Conservation (phyloP, 2,113 vertebrate genomes). For the Pseudopipra pipra region DNA sequence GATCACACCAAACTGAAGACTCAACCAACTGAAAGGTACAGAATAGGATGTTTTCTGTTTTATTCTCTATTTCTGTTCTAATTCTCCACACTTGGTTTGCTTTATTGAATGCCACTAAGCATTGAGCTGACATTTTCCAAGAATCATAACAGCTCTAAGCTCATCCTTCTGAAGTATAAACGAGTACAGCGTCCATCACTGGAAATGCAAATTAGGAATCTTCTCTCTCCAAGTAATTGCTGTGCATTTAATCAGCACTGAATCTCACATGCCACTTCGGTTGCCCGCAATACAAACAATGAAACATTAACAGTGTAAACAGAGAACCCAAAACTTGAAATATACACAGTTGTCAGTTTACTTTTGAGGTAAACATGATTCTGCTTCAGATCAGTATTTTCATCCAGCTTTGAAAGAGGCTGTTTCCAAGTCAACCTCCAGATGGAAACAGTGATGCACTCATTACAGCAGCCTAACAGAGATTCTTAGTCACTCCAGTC, state of each 20-base stretch:
- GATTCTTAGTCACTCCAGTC: not conserved
- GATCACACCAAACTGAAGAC: not conserved
- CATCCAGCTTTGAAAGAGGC: not conserved
- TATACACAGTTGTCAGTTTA: not conserved
- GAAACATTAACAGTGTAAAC: not conserved
- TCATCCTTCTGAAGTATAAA: not conserved
- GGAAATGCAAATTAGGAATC: not conserved
- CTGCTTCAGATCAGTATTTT: not conserved
- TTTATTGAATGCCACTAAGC: conserved; percentile 25
- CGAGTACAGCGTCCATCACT: not conserved
- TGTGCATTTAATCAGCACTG: not conserved
- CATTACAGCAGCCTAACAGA: not conserved
- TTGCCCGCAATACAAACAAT: not conserved
- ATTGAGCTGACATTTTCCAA: conserved; percentile 27
- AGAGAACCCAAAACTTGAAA: not conserved
- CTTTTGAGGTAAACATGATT: not conserved
- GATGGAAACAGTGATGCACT: conserved; percentile 43
- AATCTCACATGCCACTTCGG: not conserved
- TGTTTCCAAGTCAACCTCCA: conserved; percentile 51
- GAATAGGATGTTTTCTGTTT: not conserved
- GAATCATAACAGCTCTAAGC: not conserved
- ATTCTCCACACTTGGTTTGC: conserved; percentile 15
- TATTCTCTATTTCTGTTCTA: conserved; percentile 11
- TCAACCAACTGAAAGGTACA: not conserved
- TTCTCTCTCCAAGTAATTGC: not conserved